phyloP scores from a whole-genome alignment of 2,113 vertebrate species.

The Oryzias melastigma region DNA sequence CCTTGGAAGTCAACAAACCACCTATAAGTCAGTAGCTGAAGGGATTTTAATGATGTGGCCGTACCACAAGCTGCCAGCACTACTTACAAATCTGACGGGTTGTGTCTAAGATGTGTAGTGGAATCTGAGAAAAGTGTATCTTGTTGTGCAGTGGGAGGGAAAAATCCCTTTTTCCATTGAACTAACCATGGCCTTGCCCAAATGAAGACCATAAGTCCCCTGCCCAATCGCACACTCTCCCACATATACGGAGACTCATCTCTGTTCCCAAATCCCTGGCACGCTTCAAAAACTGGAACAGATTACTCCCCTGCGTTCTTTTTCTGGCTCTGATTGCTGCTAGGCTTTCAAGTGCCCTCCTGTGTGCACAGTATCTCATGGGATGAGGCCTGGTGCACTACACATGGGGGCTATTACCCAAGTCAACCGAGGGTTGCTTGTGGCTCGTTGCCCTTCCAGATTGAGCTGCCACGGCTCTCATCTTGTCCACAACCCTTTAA shows the following conservation, averaged over 20 bases:
- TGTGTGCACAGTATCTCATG: conserved; percentile 66
- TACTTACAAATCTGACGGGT: conserved; percentile 47
- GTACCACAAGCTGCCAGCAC: conserved; percentile 54
- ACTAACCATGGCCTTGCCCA: conserved; percentile 68
- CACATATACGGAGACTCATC: conserved; percentile 44
- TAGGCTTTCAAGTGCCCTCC: conserved; percentile 78
- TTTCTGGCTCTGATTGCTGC: conserved; percentile 75
- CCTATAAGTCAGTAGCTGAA: conserved; percentile 68
- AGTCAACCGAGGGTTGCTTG: conserved; percentile 32
- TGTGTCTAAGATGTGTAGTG: conserved; percentile 49
- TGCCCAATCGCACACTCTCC: conserved; percentile 9
- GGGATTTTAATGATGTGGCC: conserved; percentile 64
- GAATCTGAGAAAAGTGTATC: conserved; percentile 30
- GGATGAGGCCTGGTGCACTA: conserved; percentile 63
- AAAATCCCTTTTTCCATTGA: conserved; percentile 44
- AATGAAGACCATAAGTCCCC: conserved; percentile 57
- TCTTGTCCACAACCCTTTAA: conserved; percentile 63
- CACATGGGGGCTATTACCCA: conserved; percentile 79
- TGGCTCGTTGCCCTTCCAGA: conserved; percentile 48
- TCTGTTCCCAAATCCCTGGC: conserved; percentile 53
- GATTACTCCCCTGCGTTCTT: conserved; percentile 76
- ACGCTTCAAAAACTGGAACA: conserved; percentile 77
- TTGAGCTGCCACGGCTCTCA: conserved; percentile 53
- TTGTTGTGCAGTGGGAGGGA: conserved; percentile 8
- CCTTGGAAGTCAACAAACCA: conserved; percentile 70